Base-by-base conservation (phyloP, 2,888 invertebrate genomes). In the Pyrocoelia pectoralis region DNA sequence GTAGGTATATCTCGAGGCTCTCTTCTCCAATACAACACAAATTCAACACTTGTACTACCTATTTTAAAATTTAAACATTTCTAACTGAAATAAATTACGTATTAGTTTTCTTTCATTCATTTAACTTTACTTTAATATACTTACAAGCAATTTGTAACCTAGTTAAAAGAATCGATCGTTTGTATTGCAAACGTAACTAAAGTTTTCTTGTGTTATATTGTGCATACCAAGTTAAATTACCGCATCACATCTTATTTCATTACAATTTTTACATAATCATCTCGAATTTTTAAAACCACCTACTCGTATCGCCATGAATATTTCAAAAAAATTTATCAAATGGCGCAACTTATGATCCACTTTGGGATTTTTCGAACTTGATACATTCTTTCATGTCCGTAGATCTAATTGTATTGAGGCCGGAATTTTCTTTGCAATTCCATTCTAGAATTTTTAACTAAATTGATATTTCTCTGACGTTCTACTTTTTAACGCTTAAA, bases 151-250 rank as follows among this genome's bases (percentile, higher is more conserved):
- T 33, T 24, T 33, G 41, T 15, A 46, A 18, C 46, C 46, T 46
- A 46, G 8, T 17, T 46, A 15, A 46, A 14, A 17, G 8, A 5
- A 46, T 17, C 46, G 18, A 46, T 46, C 46, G 46, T 46, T 46
- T 46, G 46, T 46, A 46, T 17, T 46, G 17, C 10, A 46, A n/a
- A 17, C 18, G 41, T 15, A 43, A 13, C 13, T 43, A 15, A 8
- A n/a, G 41, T 41, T 13, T 41, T 41, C 41, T 41, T 6, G 14
- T 18, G 18, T 46, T 17, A 46, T 17, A 15, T 46, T 8, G 15
- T 46, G 46, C 14, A 46, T 46, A 46, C 46, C 3, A 46, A 46
- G 15, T n/a, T n/a, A 33, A n/a, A 33, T 33, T 33, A 33, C 33
- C 33, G 9, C 33, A 33, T 33, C n/a, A 33, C 33, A 8, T 33